phyloP scores from a whole-genome alignment of 2,797 vertebrate genomes.

The Pteronotus mesoamericanus region DNA sequence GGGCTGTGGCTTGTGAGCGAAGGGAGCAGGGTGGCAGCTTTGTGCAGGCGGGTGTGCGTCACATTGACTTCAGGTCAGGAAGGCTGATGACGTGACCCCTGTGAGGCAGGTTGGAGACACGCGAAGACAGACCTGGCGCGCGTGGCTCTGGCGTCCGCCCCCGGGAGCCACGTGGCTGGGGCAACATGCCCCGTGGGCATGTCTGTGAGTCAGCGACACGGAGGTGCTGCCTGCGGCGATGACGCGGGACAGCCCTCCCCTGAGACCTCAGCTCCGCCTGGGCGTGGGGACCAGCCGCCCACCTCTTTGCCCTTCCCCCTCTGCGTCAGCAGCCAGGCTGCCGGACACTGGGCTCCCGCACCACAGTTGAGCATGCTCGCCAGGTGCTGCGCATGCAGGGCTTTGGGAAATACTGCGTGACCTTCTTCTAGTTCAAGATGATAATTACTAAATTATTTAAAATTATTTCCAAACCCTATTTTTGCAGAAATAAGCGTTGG shows the following conservation, averaged over 20 bases:
- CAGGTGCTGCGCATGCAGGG: fast-evolving
- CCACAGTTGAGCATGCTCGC: too few relatives aligned
- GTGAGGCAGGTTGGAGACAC: background rate
- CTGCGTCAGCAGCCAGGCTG: fast-evolving
- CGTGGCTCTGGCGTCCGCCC: background rate
- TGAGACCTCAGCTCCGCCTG: background rate
- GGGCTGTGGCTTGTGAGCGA: fast-evolving
- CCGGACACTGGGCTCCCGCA: fast-evolving
- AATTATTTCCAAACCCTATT: background rate
- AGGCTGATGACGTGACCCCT: fast-evolving
- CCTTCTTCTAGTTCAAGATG: background rate
- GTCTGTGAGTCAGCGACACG: fast-evolving
- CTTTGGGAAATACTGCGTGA: background rate
- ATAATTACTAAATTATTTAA: background rate
- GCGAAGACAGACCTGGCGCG: background rate
- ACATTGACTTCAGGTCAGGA: too few relatives aligned
- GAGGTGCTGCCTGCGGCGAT: fast-evolving
- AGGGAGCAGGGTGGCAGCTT: background rate
- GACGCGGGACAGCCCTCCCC: fast-evolving
- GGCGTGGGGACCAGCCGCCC: fast-evolving
- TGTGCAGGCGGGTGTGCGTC: fast-evolving
- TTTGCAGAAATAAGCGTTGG: background rate
- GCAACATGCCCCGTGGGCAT: fast-evolving
- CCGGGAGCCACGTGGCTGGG: background rate
- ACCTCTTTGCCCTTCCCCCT: fast-evolving